Evolutionary conservation across 2,888 invertebrate genomes (phyloP).

Genomic region (Drosophila sordidapex): DNA sequence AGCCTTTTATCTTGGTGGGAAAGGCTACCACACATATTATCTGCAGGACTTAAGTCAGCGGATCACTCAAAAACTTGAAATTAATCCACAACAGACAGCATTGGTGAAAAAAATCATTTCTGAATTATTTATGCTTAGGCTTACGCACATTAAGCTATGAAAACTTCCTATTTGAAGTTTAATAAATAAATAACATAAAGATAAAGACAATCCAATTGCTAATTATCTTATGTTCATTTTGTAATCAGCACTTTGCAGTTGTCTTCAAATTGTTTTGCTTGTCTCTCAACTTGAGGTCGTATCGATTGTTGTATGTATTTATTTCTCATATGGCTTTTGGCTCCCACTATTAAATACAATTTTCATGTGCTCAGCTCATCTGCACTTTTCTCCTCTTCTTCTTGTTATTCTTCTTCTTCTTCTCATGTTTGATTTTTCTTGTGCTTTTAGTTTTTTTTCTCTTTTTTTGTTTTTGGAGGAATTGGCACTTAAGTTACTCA

Average conservation of each 20-base stretch:
- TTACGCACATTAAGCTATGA: background rate
- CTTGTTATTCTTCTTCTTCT: background rate
- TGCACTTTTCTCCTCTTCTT: slow-evolving; percentile 27
- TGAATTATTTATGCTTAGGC: background rate
- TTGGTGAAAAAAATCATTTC: background rate
- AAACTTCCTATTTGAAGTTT: background rate
- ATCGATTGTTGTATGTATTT: slow-evolving; percentile 50
- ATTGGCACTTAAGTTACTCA: slow-evolving; percentile 83
- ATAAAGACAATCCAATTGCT: background rate
- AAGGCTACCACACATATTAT: background rate
- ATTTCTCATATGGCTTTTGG: slow-evolving; percentile 18
- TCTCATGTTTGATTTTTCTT: slow-evolving; percentile 45
- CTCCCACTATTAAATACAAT: slow-evolving; percentile 34
- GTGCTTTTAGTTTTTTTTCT: slow-evolving; percentile 27
- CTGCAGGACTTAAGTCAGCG: background rate
- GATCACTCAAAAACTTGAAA: background rate
- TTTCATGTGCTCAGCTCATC: slow-evolving; percentile 46
- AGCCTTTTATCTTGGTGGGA: background rate
- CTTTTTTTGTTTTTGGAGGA: slow-evolving; percentile 49
- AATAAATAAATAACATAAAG: background rate
- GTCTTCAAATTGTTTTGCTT: slow-evolving; percentile 39
- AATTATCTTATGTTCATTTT: slow-evolving; percentile 3
- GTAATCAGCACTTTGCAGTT: slow-evolving; percentile 48
- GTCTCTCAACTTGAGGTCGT: slow-evolving; percentile 39
- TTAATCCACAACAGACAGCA: too few relatives aligned